Percentiles rank a stretch among this genome's conserved stretches.
These are phyloP conservation scores for Bellardia pandia DNA, from an alignment of 2,888 invertebrate species.

Conservation along the genomic window DNA sequence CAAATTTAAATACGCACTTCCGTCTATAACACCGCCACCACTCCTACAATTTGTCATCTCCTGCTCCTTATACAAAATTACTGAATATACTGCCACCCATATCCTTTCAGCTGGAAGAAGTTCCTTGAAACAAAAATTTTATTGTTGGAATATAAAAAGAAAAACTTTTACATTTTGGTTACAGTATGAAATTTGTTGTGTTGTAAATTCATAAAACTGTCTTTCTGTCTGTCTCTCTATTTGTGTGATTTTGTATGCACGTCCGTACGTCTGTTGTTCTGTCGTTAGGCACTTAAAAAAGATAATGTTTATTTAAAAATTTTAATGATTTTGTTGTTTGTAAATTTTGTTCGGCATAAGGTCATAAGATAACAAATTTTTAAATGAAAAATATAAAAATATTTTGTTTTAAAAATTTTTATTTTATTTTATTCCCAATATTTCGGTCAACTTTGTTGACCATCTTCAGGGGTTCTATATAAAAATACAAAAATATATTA, in stretches of 20 bases:
- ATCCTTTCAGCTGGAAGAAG: slow-evolving; percentile 23
- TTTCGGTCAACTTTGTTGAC: too few relatives aligned
- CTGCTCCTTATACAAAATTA: background rate
- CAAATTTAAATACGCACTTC: slow-evolving; percentile 39
- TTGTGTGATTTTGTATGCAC: background rate
- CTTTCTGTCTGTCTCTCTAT: background rate
- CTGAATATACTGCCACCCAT: background rate
- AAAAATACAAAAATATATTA: too few relatives aligned
- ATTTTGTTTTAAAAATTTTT: too few relatives aligned
- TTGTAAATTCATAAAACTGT: slow-evolving; percentile 37
- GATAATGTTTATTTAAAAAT: slow-evolving; percentile 64
- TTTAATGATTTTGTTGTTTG: slow-evolving; percentile 66
- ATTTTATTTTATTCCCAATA: too few relatives aligned
- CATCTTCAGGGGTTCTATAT: too few relatives aligned
- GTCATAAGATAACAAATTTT: too few relatives aligned
- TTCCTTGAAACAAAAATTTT: slow-evolving; percentile 33
- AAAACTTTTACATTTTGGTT: slow-evolving; percentile 39
- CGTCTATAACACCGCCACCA: background rate
- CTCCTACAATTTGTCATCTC: background rate
- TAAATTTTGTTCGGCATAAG: too few relatives aligned
- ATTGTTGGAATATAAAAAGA: slow-evolving; percentile 25
- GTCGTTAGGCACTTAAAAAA: slow-evolving; percentile 63
- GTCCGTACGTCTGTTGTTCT: background rate
- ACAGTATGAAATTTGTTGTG: slow-evolving; percentile 43
- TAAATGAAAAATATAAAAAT: too few relatives aligned